Evolutionary conservation across 2,888 invertebrate species (phyloP).

Genomic region (Dermolepida albohirtum): DNA sequence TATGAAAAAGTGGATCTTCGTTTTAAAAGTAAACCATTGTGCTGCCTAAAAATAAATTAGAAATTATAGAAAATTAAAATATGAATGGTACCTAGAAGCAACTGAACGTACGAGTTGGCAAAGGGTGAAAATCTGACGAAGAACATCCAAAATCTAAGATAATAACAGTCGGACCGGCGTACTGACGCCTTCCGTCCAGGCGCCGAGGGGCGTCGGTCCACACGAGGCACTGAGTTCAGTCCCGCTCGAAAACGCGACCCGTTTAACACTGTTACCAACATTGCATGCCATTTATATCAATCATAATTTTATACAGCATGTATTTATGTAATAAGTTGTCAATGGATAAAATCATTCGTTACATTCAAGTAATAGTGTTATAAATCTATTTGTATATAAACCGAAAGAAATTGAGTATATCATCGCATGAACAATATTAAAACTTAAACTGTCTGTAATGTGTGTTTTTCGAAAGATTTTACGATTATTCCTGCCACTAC

Average conservation of each 20-base stretch:
- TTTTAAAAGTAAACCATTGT: too few species aligned
- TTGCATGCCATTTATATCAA: conserved; percentile 27
- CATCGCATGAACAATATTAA: background rate
- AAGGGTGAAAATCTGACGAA: conserved; percentile 47
- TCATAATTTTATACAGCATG: conserved; percentile 23
- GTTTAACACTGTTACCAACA: conserved; percentile 46
- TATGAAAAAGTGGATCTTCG: too few species aligned
- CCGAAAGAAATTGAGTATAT: background rate
- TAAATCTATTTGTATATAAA: background rate
- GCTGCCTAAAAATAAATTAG: background rate
- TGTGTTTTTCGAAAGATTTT: conserved; percentile 32
- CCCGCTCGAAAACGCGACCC: conserved; percentile 46
- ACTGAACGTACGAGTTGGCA: background rate
- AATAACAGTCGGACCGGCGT: conserved; percentile 64
- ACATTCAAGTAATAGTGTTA: conserved; percentile 12
- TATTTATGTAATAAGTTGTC: conserved; percentile 3
- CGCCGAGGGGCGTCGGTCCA: conserved; percentile 63
- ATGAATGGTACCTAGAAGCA: conserved; percentile 13
- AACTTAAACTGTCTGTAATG: conserved; percentile 21
- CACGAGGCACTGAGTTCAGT: conserved; percentile 52
- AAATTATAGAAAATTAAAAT: conserved; percentile 13
- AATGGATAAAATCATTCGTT: conserved; percentile 3
- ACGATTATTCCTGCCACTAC: conserved; percentile 11
- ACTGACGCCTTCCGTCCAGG: conserved; percentile 63
- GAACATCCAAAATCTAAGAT: conserved; percentile 57